Conservation (phyloP, 2,888 invertebrate genomes). For the Hypena proboscidalis region DNA sequence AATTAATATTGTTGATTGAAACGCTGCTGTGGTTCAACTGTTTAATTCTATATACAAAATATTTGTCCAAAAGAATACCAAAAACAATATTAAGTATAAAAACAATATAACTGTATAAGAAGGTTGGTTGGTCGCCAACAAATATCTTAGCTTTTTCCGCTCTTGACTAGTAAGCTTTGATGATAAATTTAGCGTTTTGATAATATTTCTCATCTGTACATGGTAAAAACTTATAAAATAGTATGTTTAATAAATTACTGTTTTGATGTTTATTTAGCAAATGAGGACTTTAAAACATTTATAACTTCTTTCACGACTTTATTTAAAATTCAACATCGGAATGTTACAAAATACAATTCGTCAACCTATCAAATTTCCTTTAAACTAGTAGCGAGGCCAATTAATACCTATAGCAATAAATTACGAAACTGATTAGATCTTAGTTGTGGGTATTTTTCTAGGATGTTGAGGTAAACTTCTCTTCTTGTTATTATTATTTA, state of each 20-base stretch:
- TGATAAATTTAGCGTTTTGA: conserved; percentile 18
- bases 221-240: conserved; percentile 21
- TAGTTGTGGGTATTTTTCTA: no score
- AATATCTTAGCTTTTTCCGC: conserved; percentile 11
- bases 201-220: conserved; percentile 31
- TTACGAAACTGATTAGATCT: conserved; percentile 2
- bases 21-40: no score
- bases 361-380: no score
- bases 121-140: no score
- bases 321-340: conserved; percentile 9
- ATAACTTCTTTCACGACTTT: conserved; percentile 14
- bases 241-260: conserved; percentile 20
- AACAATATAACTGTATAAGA: no score
- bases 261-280: conserved; percentile 22
- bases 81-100: no score
- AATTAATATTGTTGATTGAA: no score
- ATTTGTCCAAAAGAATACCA: no score
- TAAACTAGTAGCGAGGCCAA: conserved; percentile 17
- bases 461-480: no score
- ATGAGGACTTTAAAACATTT: conserved; percentile 16
- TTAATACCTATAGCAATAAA: conserved; percentile 20
- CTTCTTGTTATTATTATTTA: no score
- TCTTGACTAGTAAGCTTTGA: conserved; percentile 26
- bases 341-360: no score
- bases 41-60: no score